Base-by-base conservation (phyloP, 2,797 vertebrate genomes). In the Smutsia temminckii region DNA sequence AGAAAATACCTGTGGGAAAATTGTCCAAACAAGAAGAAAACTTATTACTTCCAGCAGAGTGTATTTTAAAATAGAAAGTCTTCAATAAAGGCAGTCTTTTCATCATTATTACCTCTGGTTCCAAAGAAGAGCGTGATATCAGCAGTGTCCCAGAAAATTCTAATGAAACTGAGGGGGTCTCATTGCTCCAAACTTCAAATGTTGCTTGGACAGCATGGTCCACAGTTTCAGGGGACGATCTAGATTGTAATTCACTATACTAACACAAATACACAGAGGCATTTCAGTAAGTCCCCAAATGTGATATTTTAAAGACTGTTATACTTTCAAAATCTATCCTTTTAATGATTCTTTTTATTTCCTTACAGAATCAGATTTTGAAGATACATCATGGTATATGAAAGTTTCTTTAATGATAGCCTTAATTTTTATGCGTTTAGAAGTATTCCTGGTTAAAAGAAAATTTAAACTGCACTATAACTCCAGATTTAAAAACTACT, bases 211-310 rank as follows among this genome's bases (percentile, higher is more conserved):
- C 88, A 21, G 86, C 96, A 53, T 95, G 94, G 46, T 98, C 97
- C 78, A 98, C 97, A 93, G 98, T 98, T 81, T 97, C 95, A 96
- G 53, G 94, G 59, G 64, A 94, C 99, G 97, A 94, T 98, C 98
- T 11, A 97, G 94, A 88, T 97, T 98, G 85, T 98, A 98, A 95
- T 97, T 98, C 17, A 74, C 89, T 97, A 98, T 97, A 64, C 69
- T 10, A 89, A 32, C 63, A 84, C 2, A 34, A 2, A 64, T 32
- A 34, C 10, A 68, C 6, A 53, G 29, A 79, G 21, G 34, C 20
- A 59, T 53, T 95, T 84, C 55, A 78, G 74, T 53, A 75, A 64
- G 16, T 17, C 21, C 32, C 12, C n/a, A 64, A 55, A 81, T 32
- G 32, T 68, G 20, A 64, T 29, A 51, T 78, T 81, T 66, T 55